Percentiles rank a stretch among this genome's conserved stretches.
These are phyloP conservation scores for Ciconia nigra DNA, from an alignment of 2,797 vertebrate species.

Conservation along the genomic window DNA sequence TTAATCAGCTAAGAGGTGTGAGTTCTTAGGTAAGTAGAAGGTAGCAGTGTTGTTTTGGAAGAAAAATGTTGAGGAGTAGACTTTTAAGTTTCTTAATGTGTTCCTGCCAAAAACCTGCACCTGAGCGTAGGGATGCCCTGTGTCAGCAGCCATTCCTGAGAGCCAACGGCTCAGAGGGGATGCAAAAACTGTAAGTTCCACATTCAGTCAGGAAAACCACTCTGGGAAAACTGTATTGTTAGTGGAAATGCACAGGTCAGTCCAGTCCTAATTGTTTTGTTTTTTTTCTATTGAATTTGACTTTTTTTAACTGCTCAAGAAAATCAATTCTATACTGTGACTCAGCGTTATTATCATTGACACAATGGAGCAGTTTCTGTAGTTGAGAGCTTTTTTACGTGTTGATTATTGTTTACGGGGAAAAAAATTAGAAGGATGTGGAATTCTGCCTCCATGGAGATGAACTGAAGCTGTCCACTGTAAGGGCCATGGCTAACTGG, in stretches of 20 bases:
- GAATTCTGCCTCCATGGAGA: not conserved
- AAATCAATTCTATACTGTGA: not conserved
- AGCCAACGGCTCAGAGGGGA: not conserved
- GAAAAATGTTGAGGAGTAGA: not conserved
- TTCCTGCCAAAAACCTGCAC: not conserved
- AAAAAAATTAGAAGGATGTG: not conserved
- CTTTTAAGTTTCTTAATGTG: not conserved
- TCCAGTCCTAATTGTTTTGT: not conserved
- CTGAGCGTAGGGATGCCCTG: not conserved
- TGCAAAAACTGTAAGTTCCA: not conserved
- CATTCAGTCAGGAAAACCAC: not conserved
- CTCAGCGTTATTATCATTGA: not conserved
- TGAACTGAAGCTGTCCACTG: not conserved
- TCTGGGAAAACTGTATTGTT: not conserved
- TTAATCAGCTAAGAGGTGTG: not conserved
- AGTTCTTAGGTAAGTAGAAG: not conserved
- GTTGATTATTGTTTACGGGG: not conserved
- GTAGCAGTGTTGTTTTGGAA: not conserved
- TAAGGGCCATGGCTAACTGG: not conserved
- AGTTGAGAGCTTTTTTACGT: not conserved
- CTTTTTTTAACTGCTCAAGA: not conserved
- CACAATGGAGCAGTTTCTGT: not conserved
- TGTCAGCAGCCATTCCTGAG: not conserved
- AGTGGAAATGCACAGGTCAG: rapidly evolving
- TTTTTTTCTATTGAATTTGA: not conserved